Base-by-base conservation (phyloP, 2,888 invertebrate genomes). In the Sipha maydis region DNA sequence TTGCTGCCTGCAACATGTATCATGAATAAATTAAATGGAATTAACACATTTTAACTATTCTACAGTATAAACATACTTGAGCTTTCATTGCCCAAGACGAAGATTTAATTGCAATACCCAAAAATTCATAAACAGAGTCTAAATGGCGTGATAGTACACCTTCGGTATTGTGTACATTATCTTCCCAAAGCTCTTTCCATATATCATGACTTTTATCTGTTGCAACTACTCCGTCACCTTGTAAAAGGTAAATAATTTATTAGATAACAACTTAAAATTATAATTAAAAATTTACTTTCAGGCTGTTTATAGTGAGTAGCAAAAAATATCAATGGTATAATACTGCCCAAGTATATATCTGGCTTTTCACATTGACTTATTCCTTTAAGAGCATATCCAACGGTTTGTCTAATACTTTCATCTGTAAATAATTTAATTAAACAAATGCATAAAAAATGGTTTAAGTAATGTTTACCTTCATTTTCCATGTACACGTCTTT, bases 121-220 rank as follows among this genome's bases (percentile, higher is more conserved):
- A 93, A 90, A 95, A 94, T 71, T 93, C 93, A 80, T 96, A 94
- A 86, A 98, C 96, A 83, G 94, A 94, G 79, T 94, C 93, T 89
- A 97, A 92, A 92, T 98, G 96, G 90, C 95, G 94, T 48, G 95
- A 93, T 90, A 98, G 95, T 73, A 96, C 97, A 80, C 94, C 94
- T 92, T 97, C 98, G 0, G 95, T 94, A 83, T 90, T 89, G n/a
- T 97, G 96, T 90, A 96, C 95, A 61, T 96, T 95, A 91, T 98
- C 98, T 78, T 94, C 94, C 98, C 98, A 98, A 73, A 97, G 93
- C 91, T 98, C 97, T 90, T 95, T 96, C 95, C 96, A 98, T 90
- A 95, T 92, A 91, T 96, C 95, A 90, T 38, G 75, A 61, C 9
- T 84, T 61, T 71, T 79, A 41, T 48, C 11, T 41, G 14, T 67